A percentile compares a stretch with the other conserved stretches of the same genome.
phyloP scores from a whole-genome alignment of 2,888 invertebrate genomes.

The Anoplius nigerrimus region DNA sequence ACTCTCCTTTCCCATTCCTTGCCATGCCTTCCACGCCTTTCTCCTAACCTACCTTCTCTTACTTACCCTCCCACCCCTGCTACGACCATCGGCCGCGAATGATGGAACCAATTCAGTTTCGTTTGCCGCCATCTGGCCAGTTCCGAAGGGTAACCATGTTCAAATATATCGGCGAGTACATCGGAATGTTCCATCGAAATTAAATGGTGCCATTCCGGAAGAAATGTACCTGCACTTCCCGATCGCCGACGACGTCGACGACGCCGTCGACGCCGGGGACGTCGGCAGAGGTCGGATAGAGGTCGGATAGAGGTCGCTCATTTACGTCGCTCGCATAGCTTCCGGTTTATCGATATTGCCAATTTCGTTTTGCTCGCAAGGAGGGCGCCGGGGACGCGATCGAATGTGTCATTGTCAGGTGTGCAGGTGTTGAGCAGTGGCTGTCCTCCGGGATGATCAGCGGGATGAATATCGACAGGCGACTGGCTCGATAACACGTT shows the following conservation, averaged over 20 bases:
- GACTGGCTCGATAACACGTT: no score
- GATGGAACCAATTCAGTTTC: conserved; percentile 46
- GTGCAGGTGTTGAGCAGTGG: no score
- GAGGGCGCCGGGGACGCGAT: background rate
- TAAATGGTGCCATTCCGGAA: conserved; percentile 46
- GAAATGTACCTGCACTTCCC: conserved; percentile 34
- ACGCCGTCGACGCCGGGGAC: no score
- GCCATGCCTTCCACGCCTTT: conserved; percentile 8
- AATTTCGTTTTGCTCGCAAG: conserved; percentile 46
- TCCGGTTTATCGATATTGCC: conserved; percentile 48
- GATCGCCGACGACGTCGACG: conserved; percentile 22
- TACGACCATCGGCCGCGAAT: conserved; percentile 16
- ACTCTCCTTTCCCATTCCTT: background rate
- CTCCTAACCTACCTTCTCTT: background rate
- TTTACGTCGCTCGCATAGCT: conserved; percentile 21
- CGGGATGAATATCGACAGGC: no score
- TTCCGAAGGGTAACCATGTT: conserved; percentile 30
- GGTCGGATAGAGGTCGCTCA: background rate
- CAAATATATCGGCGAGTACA: conserved; percentile 26
- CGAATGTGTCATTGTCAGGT: background rate
- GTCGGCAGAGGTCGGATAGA: no score
- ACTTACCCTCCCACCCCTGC: background rate
- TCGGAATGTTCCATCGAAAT: conserved; percentile 43
- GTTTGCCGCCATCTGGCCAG: conserved; percentile 45
- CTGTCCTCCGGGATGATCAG: no score